phyloP scores from a whole-genome alignment of 2,888 invertebrate species.

The Glaucopsyche alexis region DNA sequence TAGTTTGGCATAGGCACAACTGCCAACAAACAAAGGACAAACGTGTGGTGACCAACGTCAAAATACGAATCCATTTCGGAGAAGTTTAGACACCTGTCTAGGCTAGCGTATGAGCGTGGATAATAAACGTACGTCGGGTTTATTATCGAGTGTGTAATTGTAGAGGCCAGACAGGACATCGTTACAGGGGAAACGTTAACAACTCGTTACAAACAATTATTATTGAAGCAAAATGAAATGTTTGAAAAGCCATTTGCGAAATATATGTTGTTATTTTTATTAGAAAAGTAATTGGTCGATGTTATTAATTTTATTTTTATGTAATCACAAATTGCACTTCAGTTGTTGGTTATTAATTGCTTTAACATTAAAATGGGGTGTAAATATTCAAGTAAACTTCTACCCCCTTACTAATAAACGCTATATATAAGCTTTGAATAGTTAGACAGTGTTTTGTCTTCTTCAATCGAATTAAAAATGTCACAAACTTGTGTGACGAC shows the following conservation, averaged over 20 bases:
- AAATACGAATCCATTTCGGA: background rate
- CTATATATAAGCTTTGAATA: too few relatives aligned
- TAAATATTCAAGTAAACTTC: too few relatives aligned
- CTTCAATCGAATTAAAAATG: too few relatives aligned
- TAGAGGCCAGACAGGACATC: background rate
- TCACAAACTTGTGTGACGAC: too few relatives aligned
- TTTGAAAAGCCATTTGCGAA: background rate
- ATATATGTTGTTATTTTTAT: background rate
- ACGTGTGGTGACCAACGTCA: background rate
- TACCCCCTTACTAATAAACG: too few relatives aligned
- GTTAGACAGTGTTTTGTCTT: too few relatives aligned
- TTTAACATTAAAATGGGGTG: too few relatives aligned
- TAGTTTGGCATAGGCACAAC: background rate
- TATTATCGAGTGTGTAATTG: conserved; percentile 15
- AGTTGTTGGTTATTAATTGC: too few relatives aligned
- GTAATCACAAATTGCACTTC: too few relatives aligned
- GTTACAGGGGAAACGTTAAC: conserved; percentile 13
- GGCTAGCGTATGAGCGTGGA: background rate
- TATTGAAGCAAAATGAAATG: background rate
- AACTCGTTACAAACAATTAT: conserved; percentile 10
- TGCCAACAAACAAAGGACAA: background rate
- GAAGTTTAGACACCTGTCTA: background rate
- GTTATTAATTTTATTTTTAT: too few relatives aligned
- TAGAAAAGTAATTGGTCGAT: too few relatives aligned
- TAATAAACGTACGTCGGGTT: conserved; percentile 1